Conservation (phyloP, 2,797 vertebrate species). For the Myoxocephalus aenaeus region DNA sequence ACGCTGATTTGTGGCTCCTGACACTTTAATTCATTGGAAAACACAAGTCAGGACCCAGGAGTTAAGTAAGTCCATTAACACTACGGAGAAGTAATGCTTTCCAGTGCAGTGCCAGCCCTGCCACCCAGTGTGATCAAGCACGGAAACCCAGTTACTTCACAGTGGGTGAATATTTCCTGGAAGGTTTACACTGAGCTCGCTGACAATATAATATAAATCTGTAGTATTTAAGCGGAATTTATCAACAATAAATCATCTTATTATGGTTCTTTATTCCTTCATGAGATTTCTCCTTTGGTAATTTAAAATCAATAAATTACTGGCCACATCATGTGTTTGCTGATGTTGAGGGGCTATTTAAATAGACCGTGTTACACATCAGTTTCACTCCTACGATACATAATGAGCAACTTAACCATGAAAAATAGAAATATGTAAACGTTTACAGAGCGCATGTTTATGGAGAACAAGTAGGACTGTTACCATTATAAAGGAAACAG, state of each 20-base stretch:
- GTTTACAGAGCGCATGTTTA: not conserved
- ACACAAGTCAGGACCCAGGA: slow-evolving; percentile 81
- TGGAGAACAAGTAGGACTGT: not conserved
- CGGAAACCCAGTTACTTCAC: slow-evolving; percentile 55
- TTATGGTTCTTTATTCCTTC: slow-evolving; percentile 2
- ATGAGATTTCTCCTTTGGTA: slow-evolving; percentile 6
- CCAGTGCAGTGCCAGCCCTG: slow-evolving; percentile 75
- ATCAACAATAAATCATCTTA: slow-evolving; percentile 38
- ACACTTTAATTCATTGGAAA: slow-evolving; percentile 86
- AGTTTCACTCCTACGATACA: not conserved
- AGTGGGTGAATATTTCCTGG: slow-evolving; percentile 66
- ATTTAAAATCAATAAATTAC: not conserved
- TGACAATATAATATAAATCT: slow-evolving; percentile 55
- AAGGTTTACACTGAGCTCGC: slow-evolving; percentile 49
- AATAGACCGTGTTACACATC: not conserved
- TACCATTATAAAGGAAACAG: not conserved
- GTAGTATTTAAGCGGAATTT: slow-evolving; percentile 18
- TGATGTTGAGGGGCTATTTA: not conserved
- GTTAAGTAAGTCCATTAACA: slow-evolving; percentile 86
- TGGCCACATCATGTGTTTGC: not conserved
- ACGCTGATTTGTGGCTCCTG: slow-evolving; percentile 82
- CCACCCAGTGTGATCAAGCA: slow-evolving; percentile 76
- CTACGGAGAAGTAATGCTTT: slow-evolving; percentile 76
- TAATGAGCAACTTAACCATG: not conserved
- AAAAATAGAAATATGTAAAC: not conserved